Evolutionary conservation across 2,888 invertebrate genomes (phyloP), one percentile per base, ranked within the genome.

Genomic region (Drosophila sordidula): DNA sequence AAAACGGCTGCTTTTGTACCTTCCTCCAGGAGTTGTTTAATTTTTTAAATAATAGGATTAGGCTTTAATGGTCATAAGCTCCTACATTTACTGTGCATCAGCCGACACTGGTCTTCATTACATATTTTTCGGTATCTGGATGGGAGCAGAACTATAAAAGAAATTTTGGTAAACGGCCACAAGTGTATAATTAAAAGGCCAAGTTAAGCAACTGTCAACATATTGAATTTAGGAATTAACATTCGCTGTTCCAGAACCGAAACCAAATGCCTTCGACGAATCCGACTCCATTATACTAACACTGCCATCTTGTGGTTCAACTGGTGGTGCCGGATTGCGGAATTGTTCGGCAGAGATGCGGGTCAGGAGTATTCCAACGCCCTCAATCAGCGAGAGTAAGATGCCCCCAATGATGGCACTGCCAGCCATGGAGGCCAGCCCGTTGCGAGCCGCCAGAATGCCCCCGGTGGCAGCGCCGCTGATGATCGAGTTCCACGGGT

Each of bases 401-500:
- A 86, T 66, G n/a, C 83, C 84, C 0, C 84, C 84, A 41, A 81
- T 66, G 0, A 84, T 32, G 4, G 86, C 84, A 55, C 84, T 86
- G 3, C 83, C 78, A 0, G 81, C 80, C 83, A 84, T 84, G n/a
- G 84, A 68, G 1, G 67, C 86, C 11, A 81, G 34, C 0, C 84
- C 84, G 9, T 78, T 83, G 3, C 85, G 79, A 2, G 83, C 83
- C 4, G 83, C 76, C 34, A 83, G 44, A 4, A 83, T 62, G 6
- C 89, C 87, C 0, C 83, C 89, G 5, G 89, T 83, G 8, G 88
- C 80, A 0, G 88, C 83, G 0, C 83, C 83, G 29, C 83, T 83
- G 2, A 83, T 72, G 0, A 85, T 89, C 6, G 82, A 82, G 45
- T 89, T 88, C 87, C 89, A 85, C 1, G 89, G 89, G 51, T 84